Evolutionary conservation across 1,140 invertebrate species (phyloP), one percentile per base, ranked within the genome.

Genomic region (Pinna nobilis): DNA sequence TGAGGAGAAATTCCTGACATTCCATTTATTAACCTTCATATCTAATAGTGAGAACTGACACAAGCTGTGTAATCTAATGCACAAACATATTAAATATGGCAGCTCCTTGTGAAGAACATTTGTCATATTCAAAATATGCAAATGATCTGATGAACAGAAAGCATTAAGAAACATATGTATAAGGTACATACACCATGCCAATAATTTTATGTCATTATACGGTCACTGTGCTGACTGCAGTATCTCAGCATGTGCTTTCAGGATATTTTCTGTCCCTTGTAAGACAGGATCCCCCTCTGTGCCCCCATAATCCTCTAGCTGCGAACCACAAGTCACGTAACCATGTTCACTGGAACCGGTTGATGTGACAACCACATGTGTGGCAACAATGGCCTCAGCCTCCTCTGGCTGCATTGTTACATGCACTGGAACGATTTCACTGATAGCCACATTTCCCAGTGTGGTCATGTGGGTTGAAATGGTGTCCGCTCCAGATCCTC

Each of bases 181-280:
- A n/a, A n/a, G n/a, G n/a, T n/a, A n/a, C n/a, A n/a, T n/a, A n/a
- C n/a, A n/a, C n/a, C n/a, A n/a, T n/a, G n/a, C n/a, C n/a, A n/a
- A n/a, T n/a, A n/a, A n/a, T n/a, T n/a, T n/a, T n/a, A n/a, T n/a
- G n/a, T n/a, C n/a, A n/a, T n/a, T n/a, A n/a, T n/a, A n/a, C n/a
- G n/a, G 20, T 33, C 11, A 59, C 18, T 70, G 73, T 50, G 67
- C 68, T n/a, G 71, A 76, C 37, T 76, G 70, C 5, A 84, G 67
- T 41, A 85, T 84, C 51, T 80, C 81, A 28, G 78, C 79, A 50
- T 81, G 81, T 15, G 82, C 79, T 60, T 84, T 82, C 11, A 81
- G 71, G n/a, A 80, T 50, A 57, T 72, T 83, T 57, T 84, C 82
- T n/a, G 78, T 76, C 3, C 82, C 78, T 44, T 85, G 81, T 47